These are phyloP conservation scores for Temnothorax unifasciatus DNA, from an alignment of 2,888 invertebrate species.

Conservation along the genomic window DNA sequence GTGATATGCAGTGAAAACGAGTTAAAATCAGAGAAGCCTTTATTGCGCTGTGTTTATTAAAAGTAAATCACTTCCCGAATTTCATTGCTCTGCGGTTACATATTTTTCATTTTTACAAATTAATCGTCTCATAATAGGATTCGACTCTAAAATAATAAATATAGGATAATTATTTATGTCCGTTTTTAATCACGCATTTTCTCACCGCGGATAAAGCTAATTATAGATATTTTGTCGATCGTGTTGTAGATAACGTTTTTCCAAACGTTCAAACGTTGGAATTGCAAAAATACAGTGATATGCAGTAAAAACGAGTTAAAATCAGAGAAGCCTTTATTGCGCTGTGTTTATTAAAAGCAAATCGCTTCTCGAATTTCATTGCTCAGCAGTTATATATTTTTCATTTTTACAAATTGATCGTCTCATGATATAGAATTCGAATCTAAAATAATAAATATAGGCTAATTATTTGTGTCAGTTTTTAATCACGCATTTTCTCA, in stretches of 20 bases:
- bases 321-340: background rate
- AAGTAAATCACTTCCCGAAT: background rate
- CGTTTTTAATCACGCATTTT: background rate
- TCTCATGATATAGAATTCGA: background rate
- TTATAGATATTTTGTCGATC: background rate
- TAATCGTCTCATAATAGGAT: background rate
- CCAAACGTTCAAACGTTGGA: background rate
- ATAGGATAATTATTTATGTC: background rate
- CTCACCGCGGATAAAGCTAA: background rate
- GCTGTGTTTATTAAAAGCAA: no score
- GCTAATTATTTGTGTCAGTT: background rate
- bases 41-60: background rate
- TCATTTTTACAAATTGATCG: background rate
- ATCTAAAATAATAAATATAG: background rate
- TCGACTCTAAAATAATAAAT: background rate
- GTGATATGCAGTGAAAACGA: no score
- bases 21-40: background rate
- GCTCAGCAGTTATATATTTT: background rate
- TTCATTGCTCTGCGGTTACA: background rate
- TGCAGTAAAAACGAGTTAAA: background rate
- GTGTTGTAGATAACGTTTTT: constrained; percentile 3
- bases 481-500: background rate
- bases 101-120: background rate
- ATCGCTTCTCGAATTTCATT: background rate
- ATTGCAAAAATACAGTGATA: background rate